Conservation (phyloP, 2,888 invertebrate species). For the Mimas tiliae region DNA sequence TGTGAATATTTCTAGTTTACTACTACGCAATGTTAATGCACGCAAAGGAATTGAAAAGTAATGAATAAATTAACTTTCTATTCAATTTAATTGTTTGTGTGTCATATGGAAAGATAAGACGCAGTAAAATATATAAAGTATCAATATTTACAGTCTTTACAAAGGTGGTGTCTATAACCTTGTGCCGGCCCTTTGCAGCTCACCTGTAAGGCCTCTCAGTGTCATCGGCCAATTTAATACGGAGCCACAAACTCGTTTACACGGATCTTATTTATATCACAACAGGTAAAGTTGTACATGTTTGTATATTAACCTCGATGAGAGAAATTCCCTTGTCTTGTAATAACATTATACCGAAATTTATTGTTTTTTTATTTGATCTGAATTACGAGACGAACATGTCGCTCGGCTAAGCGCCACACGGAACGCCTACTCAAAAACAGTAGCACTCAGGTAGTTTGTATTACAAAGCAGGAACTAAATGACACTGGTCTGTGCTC, state of each 20-base stretch:
- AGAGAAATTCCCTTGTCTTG: slow-evolving; percentile 16
- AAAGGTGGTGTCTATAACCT: slow-evolving; percentile 63
- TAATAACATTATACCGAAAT: neutral
- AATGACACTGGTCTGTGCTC: too few relatives aligned
- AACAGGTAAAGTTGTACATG: slow-evolving; percentile 24
- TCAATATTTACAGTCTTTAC: slow-evolving; percentile 47
- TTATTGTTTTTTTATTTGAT: neutral
- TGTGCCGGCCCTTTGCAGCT: slow-evolving; percentile 73
- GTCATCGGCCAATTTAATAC: slow-evolving; percentile 66
- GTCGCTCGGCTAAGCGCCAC: too few relatives aligned
- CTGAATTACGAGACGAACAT: too few relatives aligned
- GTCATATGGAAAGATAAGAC: neutral
- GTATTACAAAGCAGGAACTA: too few relatives aligned
- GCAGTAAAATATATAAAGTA: slow-evolving; percentile 8
- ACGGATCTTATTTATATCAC: slow-evolving; percentile 28
- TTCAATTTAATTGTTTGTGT: neutral
- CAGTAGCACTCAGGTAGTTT: too few relatives aligned
- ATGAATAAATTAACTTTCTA: too few relatives aligned
- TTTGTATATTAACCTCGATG: slow-evolving; percentile 12
- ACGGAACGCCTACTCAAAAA: too few relatives aligned
- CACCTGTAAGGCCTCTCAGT: slow-evolving; percentile 75
- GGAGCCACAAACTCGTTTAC: slow-evolving; percentile 58
- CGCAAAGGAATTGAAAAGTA: too few relatives aligned
- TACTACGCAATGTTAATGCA: neutral
- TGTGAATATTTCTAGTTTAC: neutral